Evolutionary conservation across 2,797 vertebrate genomes (phyloP).

Genomic region (Craterocephalus amniculus): DNA sequence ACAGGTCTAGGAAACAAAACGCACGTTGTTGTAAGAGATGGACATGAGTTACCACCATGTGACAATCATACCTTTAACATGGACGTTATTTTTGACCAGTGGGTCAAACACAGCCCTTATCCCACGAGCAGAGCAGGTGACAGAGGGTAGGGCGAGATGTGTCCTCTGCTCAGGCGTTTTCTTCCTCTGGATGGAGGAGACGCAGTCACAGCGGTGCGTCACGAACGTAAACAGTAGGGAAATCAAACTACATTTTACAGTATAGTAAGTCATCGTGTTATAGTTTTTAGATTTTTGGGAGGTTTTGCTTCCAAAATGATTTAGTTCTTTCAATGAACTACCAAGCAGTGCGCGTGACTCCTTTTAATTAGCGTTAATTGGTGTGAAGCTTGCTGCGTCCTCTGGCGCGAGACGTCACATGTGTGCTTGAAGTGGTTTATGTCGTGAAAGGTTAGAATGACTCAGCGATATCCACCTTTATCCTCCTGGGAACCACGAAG

Average conservation of each 20-base stretch:
- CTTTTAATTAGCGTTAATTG: slow-evolving; percentile 68
- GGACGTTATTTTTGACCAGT: slow-evolving; percentile 57
- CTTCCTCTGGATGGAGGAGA: slow-evolving; percentile 7
- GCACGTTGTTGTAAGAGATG: background rate
- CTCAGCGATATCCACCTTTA: background rate
- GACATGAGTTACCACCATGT: too few relatives aligned
- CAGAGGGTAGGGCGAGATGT: slow-evolving; percentile 53
- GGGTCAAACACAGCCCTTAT: slow-evolving; percentile 72
- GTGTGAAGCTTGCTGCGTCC: slow-evolving; percentile 9
- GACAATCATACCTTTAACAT: slow-evolving; percentile 59
- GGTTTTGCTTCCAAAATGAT: background rate
- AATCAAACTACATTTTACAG: slow-evolving; percentile 13
- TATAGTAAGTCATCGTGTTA: slow-evolving; percentile 42
- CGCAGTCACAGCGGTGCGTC: slow-evolving; percentile 6
- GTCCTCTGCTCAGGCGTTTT: slow-evolving; percentile 18
- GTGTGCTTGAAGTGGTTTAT: background rate
- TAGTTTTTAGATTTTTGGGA: background rate
- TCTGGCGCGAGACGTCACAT: background rate
- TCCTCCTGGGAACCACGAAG: background rate
- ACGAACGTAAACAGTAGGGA: slow-evolving; percentile 22
- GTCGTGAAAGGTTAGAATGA: background rate
- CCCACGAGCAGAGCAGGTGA: slow-evolving; percentile 64
- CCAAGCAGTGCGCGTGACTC: slow-evolving; percentile 26
- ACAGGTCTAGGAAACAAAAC: slow-evolving; percentile 36
- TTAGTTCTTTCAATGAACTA: slow-evolving; percentile 3